Base-by-base conservation (phyloP, 2,888 invertebrate species). In the Conistra vaccinii region DNA sequence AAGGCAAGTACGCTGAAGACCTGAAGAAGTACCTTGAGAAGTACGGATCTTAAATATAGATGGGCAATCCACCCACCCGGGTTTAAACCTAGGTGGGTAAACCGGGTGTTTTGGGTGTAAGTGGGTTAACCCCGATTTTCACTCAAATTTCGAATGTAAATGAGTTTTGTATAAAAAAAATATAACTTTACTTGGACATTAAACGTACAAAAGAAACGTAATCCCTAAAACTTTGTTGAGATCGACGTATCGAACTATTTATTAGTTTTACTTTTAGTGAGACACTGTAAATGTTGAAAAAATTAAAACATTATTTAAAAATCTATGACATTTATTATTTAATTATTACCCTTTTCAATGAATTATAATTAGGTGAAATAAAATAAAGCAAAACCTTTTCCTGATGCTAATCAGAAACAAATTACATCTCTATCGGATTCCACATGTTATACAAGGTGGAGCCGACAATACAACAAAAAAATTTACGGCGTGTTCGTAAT, bases 1-100 rank as follows among this genome's bases (percentile, higher is more conserved):
- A 97, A 3, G 97, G 97, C 32, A 90, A 96, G 75, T 97, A 97
- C 92, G 94, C 94, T 76, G 94, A 91, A 62, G 96, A 96, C 76
- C 97, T 98, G 89, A 92, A 96, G 63, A 93, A 94, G 42, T 94
- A 91, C 83, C 3, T 93, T 3, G 78, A 69, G 0, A 85, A 90
- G 82, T 85, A 90, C 51, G 58, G 32, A 29, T 23, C 35, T 51
- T 80, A 83, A 72, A 3, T 5, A 20, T 48, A 20, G 20, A 23
- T 48, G 9, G 7, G 48, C 20, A 48, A 20, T 48, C 20, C 48
- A 48, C 48, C 20, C 48, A 48, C 20, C 20, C 20, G 20, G 48
- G 20, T 7, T 48, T 48, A 20, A 48, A 48, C 48, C 48, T 17
- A 48, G 48, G 48, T 48, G 48, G 48, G 48, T 20, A 17, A 45